Evolutionary conservation across 2,113 vertebrate genomes (phyloP), one percentile per base, ranked within the genome.

Genomic region (Gopherus flavomarginatus): DNA sequence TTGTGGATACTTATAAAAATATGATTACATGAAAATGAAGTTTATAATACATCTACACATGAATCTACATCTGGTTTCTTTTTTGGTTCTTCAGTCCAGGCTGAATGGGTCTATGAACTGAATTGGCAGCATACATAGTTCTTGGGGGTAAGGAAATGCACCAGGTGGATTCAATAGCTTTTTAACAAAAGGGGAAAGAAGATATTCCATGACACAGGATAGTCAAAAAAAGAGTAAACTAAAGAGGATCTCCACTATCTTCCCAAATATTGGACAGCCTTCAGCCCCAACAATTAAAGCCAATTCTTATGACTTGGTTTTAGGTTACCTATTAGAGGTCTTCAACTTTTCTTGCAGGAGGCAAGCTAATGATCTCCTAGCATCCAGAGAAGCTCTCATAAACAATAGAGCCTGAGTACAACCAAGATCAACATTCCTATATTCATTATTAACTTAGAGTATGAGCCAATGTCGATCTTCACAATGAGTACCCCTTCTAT

Each of bases 401-500:
- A 72, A 35, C 9, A 38, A 21, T 38, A 72, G 65, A 72, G 38
- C 65, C 65, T 77, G 38, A 86, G n/a, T 57, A 47, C n/a, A 53
- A 35, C 29, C 1, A 62, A 65, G 82, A 90, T 52, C 69, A 95
- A 81, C 50, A 90, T 75, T 26, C 52, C 75, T 65, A 52, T 27
- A 86, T 35, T 82, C 93, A 86, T 89, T 85, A 75, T 78, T 87
- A 83, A 83, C 56, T 79, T 56, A 87, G 38, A 93, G 87, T 86
- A 87, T 57, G 27, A 96, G 92, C 81, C 49, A 62, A 86, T 90
- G n/a, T 69, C 52, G 42, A n/a, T 90, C 84, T 77, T 81, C 62
- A 78, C 88, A 83, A 8, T 92, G 59, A 86, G 89, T 86, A 92
- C 54, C 81, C 83, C 50, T 93, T 89, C 56, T 89, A 89, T 49